Conservation (phyloP, 2,113 vertebrate genomes). For the Hoplias malabaricus region DNA sequence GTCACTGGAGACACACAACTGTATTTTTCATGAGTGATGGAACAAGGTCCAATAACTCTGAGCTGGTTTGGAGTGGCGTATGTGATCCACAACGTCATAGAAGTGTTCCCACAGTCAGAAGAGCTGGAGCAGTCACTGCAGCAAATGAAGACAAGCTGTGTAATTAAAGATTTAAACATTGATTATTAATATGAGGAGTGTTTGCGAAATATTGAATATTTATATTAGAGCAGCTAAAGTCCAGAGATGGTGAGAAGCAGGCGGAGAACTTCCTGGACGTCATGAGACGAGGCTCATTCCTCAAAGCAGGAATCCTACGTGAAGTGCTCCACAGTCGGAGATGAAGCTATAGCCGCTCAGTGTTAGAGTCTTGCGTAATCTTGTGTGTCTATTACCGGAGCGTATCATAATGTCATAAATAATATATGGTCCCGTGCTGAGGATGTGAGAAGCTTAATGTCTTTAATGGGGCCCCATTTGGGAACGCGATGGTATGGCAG, state of each 20-base stretch:
- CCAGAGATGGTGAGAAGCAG: not conserved
- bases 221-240: not conserved
- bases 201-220: not conserved
- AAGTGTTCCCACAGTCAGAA: too few relatives aligned
- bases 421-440: not conserved
- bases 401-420: not conserved
- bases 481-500: not conserved
- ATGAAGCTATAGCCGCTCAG: not conserved
- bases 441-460: not conserved
- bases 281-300: not conserved
- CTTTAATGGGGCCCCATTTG: not conserved
- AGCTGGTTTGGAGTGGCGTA: too few relatives aligned
- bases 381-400: not conserved
- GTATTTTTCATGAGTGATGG: too few relatives aligned
- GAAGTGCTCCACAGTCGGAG: not conserved
- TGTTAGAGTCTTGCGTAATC: not conserved
- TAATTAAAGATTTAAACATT: too few relatives aligned
- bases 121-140: too few relatives aligned
- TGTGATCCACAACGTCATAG: too few relatives aligned
- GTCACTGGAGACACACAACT: too few relatives aligned
- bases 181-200: too few relatives aligned
- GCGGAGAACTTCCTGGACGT: not conserved
- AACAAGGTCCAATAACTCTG: too few relatives aligned
- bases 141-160: too few relatives aligned
- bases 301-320: not conserved